Conservation (phyloP, 2,797 vertebrate genomes). For the Carduelis carduelis region DNA sequence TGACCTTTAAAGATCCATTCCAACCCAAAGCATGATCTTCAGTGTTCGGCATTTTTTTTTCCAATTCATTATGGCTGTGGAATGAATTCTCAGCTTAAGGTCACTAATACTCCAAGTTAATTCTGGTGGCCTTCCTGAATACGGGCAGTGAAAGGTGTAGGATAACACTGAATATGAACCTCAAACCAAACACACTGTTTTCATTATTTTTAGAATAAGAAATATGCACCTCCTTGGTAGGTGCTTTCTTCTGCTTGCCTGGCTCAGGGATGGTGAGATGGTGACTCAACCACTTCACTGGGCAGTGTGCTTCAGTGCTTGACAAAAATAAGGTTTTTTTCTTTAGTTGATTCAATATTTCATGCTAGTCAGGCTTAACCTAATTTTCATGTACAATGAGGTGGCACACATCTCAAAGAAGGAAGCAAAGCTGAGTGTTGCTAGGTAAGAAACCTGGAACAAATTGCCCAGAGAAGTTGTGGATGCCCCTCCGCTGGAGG, state of each 20-base stretch:
- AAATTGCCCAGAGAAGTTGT: background rate
- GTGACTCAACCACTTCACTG: background rate
- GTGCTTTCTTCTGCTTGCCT: background rate
- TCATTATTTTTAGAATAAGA: background rate
- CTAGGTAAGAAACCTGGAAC: background rate
- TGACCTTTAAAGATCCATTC: background rate
- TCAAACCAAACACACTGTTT: background rate
- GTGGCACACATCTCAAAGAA: background rate
- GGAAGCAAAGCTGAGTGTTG: background rate
- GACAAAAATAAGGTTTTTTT: background rate
- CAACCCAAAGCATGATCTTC: background rate
- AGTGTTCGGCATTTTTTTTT: background rate
- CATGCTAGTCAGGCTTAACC: background rate
- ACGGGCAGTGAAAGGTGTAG: background rate
- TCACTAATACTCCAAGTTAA: background rate
- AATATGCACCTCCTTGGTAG: background rate
- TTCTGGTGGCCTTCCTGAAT: background rate
- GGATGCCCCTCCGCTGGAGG: rapidly evolving
- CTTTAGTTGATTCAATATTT: background rate
- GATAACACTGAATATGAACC: background rate
- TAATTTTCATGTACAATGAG: background rate
- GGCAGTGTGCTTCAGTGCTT: background rate
- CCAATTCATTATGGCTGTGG: background rate
- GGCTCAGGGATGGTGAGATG: background rate
- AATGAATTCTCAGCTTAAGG: background rate